These are phyloP conservation scores for Anas platyrhynchos DNA, from an alignment of 2,113 vertebrate genomes.

Conservation along the genomic window DNA sequence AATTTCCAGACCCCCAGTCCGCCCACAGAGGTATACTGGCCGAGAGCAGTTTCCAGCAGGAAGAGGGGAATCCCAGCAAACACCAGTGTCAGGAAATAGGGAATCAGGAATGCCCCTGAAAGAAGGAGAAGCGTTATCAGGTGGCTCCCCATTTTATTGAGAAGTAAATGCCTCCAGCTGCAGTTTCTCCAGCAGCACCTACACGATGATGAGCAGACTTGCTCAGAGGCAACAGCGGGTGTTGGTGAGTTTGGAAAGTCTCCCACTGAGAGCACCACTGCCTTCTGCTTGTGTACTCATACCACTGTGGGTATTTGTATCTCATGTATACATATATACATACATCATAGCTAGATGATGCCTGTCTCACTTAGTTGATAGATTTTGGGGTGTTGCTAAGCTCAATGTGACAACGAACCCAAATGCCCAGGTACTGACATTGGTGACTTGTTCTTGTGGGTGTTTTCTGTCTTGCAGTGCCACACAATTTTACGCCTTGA, in stretches of 20 bases:
- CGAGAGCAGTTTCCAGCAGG: slow-evolving; percentile 88
- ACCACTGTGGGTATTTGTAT: background rate
- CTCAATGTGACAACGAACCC: background rate
- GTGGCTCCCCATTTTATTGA: background rate
- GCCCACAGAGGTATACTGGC: slow-evolving; percentile 88
- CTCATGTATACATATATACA: accelerated
- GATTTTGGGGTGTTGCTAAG: background rate
- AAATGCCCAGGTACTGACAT: background rate
- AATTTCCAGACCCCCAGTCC: slow-evolving; percentile 91
- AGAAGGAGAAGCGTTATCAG: background rate
- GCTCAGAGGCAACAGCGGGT: accelerated
- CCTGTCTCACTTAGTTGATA: background rate
- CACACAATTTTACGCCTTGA: background rate
- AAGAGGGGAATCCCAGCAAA: slow-evolving; percentile 93
- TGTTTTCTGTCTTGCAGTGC: background rate
- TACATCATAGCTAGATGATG: background rate
- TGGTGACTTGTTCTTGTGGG: background rate
- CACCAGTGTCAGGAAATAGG: slow-evolving; percentile 89
- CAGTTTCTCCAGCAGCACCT: background rate
- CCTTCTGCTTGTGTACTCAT: background rate
- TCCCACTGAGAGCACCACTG: background rate
- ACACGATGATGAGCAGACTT: background rate
- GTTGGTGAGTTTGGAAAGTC: background rate
- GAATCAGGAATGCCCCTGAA: slow-evolving; percentile 90
- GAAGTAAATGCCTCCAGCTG: background rate